Evolutionary conservation across 2,797 vertebrate genomes (phyloP), one percentile per base, ranked within the genome.

Genomic region (Pteropus rufus): DNA sequence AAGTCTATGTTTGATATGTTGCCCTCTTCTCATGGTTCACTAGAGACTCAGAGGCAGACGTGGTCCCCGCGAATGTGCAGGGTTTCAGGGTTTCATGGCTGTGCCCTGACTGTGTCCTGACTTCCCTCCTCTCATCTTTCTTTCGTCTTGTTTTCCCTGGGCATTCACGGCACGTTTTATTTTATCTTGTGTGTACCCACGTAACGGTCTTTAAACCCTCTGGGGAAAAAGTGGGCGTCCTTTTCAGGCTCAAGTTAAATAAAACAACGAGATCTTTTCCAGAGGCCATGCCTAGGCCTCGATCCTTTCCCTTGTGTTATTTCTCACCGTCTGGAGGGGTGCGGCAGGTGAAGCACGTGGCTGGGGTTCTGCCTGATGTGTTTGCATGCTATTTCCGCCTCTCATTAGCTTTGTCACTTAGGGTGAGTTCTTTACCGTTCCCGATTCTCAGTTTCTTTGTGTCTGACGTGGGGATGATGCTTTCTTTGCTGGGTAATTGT

Each of bases 31-130:
- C 14, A 12, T 21, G 8, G 52, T 52, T 92, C 41, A 3, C 64
- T 58, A 11, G 62, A 36, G 80, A 39, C 36, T 29, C 12, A 44
- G 73, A 67, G 21, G 73, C 70, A 21, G 2, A 24, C 41, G 69
- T n/a, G 23, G 49, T 31, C 56, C 1, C 0, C 29, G 31, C 15
- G 4, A 0, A 29, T 2, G 36, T 18, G 19, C 15, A 34, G 58
- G 23, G 7, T 2, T 18, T 29, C 24, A 21, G 85, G 72, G 72
- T 36, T 36, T 36, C 72, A 0, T 44, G 41, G 7, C 1, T 31
- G 26, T 34, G 2, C 29, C 44, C 65, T 70, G 58, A 36, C 1
- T 44, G 10, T 5, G 3, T 49, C 44, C 31, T 41, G 5, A 2
- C 14, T 83, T n/a, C 54, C 18, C 14, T 31, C 34, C 31, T 49